These are phyloP conservation scores for Conomelus anceps DNA, from an alignment of 2,888 invertebrate species.

Conservation along the genomic window DNA sequence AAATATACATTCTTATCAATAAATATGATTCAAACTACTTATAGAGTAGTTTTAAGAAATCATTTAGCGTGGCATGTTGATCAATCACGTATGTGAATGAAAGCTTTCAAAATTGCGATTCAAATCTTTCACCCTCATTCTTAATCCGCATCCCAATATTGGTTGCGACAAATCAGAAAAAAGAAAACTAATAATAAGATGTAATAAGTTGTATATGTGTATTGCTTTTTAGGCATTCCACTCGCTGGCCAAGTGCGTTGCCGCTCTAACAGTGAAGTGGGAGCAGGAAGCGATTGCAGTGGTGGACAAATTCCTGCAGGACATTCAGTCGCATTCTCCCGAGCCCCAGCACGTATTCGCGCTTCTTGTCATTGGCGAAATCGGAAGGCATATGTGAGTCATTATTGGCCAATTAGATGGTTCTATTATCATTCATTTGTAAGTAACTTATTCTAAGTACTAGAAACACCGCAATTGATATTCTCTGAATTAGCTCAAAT, in stretches of 20 bases:
- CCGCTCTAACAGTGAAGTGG: conserved; percentile 80
- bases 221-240: conserved; percentile 64
- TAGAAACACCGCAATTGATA: too few species aligned
- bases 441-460: background rate
- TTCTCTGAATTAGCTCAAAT: too few species aligned
- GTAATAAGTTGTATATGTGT: background rate
- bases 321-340: conserved; percentile 60
- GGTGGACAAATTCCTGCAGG: conserved; percentile 60
- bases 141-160: too few species aligned
- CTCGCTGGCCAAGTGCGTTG: conserved; percentile 93
- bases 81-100: too few species aligned
- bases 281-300: conserved; percentile 60
- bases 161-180: too few species aligned
- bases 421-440: background rate
- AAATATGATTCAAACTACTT: too few species aligned
- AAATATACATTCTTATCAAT: too few species aligned
- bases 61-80: too few species aligned
- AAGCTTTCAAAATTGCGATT: too few species aligned
- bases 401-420: background rate
- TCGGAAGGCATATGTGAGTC: conserved; percentile 84
- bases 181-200: too few species aligned
- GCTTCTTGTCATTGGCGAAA: conserved; percentile 91
- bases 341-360: conserved; percentile 89
- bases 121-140: too few species aligned
- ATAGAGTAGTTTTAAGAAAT: too few species aligned